Percentiles rank a stretch among this genome's conserved stretches.
phyloP scores from a whole-genome alignment of 2,113 vertebrate genomes.

The Prolemur simus region DNA sequence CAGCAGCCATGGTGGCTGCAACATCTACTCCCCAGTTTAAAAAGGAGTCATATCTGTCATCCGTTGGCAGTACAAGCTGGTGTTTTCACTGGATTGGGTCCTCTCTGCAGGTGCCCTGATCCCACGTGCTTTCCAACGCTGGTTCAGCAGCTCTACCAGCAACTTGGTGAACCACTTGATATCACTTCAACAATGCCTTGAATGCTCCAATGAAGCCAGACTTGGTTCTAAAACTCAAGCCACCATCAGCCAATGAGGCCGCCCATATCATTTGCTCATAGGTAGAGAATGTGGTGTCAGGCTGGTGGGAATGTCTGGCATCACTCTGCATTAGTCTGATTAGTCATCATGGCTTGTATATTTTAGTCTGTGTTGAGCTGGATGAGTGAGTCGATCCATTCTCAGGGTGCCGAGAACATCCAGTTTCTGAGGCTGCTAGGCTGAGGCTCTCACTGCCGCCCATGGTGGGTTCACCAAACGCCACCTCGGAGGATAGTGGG shows the following conservation, averaged over 20 bases:
- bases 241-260: neutral
- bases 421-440: neutral
- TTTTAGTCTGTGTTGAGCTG: neutral
- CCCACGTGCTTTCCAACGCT: constrained; percentile 1
- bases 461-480: neutral
- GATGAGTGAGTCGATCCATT: neutral
- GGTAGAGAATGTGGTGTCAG: constrained; percentile 37
- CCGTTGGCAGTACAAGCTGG: neutral
- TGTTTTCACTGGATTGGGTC: neutral
- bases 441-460: neutral
- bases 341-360: constrained; percentile 19
- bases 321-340: constrained; percentile 14
- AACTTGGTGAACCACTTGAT: neutral
- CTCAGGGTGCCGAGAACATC: neutral
- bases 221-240: constrained; percentile 19
- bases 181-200: neutral
- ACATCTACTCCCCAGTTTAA: neutral
- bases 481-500: neutral
- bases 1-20: neutral
- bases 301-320: constrained; percentile 26
- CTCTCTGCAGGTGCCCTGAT: neutral
- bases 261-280: constrained; percentile 11
- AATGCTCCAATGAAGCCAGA: neutral
- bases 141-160: neutral
- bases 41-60: constrained; percentile 9